A percentile compares a stretch with the other conserved stretches of the same genome.
Conservation (phyloP, 1,140 invertebrate species). For the Anoplophora glabripennis region DNA sequence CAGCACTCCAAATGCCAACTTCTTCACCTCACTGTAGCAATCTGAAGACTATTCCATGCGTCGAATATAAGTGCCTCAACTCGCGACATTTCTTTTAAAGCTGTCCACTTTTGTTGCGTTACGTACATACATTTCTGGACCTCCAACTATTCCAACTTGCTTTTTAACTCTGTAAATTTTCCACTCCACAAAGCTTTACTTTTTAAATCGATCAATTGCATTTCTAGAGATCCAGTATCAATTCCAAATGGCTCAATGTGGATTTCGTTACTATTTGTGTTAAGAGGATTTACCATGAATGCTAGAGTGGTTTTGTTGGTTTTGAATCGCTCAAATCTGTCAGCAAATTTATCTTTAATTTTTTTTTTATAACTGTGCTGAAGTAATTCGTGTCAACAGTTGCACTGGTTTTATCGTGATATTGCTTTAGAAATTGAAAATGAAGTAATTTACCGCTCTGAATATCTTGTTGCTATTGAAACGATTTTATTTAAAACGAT, state of each 20-base stretch:
- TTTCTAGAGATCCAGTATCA: constrained; percentile 36
- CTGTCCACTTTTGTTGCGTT: constrained; percentile 31
- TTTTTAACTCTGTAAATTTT: constrained; percentile 23
- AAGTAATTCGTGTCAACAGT: constrained; percentile 22
- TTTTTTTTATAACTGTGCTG: constrained; percentile 34
- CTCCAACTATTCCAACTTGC: constrained; percentile 35
- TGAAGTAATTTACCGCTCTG: constrained; percentile 19
- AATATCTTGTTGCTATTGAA: constrained; percentile 38
- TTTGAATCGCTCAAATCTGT: constrained; percentile 37
- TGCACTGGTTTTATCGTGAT: constrained; percentile 26
- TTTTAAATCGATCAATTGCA: constrained; percentile 41
- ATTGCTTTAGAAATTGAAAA: constrained; percentile 18
- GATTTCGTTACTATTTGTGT: constrained; percentile 35
- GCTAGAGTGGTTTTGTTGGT: constrained; percentile 35
- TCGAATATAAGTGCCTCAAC: constrained; percentile 34
- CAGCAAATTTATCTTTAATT: constrained; percentile 38
- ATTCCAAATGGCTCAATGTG: constrained; percentile 33
- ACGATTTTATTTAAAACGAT: constrained; percentile 41
- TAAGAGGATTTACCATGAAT: constrained; percentile 31
- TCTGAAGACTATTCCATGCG: constrained; percentile 37
- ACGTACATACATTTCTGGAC: constrained; percentile 30
- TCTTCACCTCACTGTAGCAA: constrained; percentile 36
- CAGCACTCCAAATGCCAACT: constrained; percentile 34
- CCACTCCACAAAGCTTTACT: constrained; percentile 26
- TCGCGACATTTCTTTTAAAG: background rate